A percentile compares a stretch with the other conserved stretches of the same genome.
These are phyloP conservation scores for Eclectus roratus DNA, from an alignment of 2,113 vertebrate species.

Conservation along the genomic window DNA sequence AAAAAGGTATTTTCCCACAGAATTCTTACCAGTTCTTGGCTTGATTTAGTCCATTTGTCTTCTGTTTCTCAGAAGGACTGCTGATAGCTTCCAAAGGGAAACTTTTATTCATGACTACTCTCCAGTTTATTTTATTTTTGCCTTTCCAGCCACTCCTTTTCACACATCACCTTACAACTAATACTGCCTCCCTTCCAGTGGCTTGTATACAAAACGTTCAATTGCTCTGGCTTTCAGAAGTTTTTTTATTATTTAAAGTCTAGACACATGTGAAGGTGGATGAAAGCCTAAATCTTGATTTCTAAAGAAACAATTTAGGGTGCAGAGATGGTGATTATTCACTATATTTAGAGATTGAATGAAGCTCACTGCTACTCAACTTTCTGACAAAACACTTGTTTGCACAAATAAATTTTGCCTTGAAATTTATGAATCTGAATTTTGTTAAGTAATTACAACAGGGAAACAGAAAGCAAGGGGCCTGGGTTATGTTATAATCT, in stretches of 20 bases:
- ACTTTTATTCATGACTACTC: background rate
- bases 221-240: background rate
- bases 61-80: background rate
- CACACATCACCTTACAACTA: background rate
- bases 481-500: background rate
- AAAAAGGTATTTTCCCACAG: background rate
- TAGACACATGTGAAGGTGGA: background rate
- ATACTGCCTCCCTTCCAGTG: background rate
- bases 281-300: background rate
- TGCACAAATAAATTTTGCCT: background rate
- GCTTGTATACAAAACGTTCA: background rate
- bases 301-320: background rate
- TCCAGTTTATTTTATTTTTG: slow-evolving; percentile 14
- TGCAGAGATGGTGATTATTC: background rate
- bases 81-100: background rate
- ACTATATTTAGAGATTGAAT: background rate
- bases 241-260: slow-evolving; percentile 19
- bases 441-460: background rate
- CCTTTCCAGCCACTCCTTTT: background rate
- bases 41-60: background rate
- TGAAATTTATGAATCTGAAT: background rate
- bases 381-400: background rate
- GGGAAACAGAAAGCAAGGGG: background rate
- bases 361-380: background rate
- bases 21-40: background rate